Base-by-base conservation (phyloP, 2,113 vertebrate genomes). In the Gila orcuttii region DNA sequence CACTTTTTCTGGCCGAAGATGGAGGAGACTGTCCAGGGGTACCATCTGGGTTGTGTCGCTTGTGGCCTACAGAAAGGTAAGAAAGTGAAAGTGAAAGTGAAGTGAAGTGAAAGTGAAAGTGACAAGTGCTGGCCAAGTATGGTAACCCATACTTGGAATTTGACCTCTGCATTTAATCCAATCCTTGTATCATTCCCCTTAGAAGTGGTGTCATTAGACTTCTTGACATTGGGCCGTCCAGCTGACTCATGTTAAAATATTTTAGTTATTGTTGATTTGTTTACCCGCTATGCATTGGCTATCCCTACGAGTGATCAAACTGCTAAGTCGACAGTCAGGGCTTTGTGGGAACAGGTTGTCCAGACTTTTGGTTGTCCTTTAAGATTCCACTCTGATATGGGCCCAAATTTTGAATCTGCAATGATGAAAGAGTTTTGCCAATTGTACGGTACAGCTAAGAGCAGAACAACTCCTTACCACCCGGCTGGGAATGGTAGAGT, bases 401-500 rank as follows among this genome's bases (percentile, higher is more conserved):
- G 73, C 11, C 42, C 39, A 45, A 76, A 76, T 76, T 76, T 76
- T 50, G 73, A 76, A 76, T 23, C 73, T 2, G 23, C 13, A 69
- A 3, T 69, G 31, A 21, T 69, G 15, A 15, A 36, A 2, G 66
- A 69, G 31, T 69, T 69, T 19, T 69, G 15, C 17, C 17, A 36
- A 0, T 3, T 39, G 13, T 69, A 69, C 8, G 39, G 31, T 1
- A 69, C 31, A 13, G 19, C 23, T 25, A 81, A 86, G 78, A 82
- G 52, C 6, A 28, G 23, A 39, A 84, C 33, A 0, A 87, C 81
- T 25, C 31, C 81, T 1, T 87, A 83, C 15, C 71, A 77, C 9
- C 42, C 80, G 1, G 36, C 60, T 0, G 84, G 60, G 19, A 79
- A 85, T 79, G 59, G 74, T 31, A 62, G n/a, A 9, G 55, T 62